Evolutionary conservation across 2,797 vertebrate genomes (phyloP).

Genomic region (Chaetodon trifasciatus): DNA sequence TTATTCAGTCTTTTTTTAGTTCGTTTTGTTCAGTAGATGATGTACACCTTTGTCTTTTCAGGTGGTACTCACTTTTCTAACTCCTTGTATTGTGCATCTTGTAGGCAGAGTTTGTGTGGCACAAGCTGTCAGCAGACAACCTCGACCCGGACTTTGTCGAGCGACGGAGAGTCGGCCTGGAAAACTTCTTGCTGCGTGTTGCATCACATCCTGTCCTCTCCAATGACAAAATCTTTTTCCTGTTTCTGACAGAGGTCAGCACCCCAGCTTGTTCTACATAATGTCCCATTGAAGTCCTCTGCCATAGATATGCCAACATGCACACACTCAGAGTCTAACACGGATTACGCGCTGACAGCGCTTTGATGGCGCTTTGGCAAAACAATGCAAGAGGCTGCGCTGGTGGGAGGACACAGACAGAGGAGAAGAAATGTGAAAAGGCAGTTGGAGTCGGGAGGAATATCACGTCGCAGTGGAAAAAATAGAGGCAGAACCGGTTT

Average conservation of each 20-base stretch:
- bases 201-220: conserved; percentile 94
- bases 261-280: neutral
- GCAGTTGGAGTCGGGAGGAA: neutral
- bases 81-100: conserved; percentile 2
- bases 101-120: conserved; percentile 99
- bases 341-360: neutral
- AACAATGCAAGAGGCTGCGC: neutral
- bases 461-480: neutral
- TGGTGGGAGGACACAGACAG: neutral
- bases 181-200: conserved; percentile 96
- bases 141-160: conserved; percentile 99
- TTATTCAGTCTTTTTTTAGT: neutral
- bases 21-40: neutral
- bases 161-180: conserved; percentile 94
- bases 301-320: neutral
- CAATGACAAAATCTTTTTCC: conserved; percentile 92
- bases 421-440: neutral
- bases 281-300: neutral
- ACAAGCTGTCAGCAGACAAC: conserved; percentile 97
- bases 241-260: conserved; percentile 90
- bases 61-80: neutral
- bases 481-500: neutral
- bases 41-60: neutral
- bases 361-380: neutral
- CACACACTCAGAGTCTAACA: neutral